These are phyloP conservation scores for Cebus imitator DNA, from an alignment of 2,113 vertebrate species.

Conservation along the genomic window DNA sequence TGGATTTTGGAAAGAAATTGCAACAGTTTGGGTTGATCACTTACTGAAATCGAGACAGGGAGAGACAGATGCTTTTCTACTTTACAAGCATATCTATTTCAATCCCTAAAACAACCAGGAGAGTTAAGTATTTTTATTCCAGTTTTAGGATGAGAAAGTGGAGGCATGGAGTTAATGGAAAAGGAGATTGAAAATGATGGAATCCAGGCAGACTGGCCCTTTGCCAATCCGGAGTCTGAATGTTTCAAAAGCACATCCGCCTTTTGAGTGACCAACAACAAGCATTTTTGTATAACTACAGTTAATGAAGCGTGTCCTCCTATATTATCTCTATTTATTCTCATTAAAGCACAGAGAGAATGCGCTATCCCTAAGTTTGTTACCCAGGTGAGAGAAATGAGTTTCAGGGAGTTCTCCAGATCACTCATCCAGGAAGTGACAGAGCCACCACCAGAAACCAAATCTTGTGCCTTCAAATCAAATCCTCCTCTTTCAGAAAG, in stretches of 20 bases:
- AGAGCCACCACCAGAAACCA: not conserved
- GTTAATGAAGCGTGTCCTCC: not conserved
- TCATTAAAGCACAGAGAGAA: not conserved
- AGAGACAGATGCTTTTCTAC: not conserved
- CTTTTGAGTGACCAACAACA: not conserved
- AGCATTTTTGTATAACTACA: not conserved
- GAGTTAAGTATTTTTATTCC: not conserved
- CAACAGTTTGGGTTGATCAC: not conserved
- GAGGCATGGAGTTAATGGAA: not conserved
- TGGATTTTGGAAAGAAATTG: not conserved
- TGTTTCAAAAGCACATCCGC: not conserved
- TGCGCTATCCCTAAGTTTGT: not conserved
- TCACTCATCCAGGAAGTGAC: conserved; percentile 52
- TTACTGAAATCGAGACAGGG: not conserved
- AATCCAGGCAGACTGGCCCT: not conserved
- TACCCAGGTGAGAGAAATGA: conserved; percentile 26
- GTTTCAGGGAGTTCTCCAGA: conserved; percentile 16
- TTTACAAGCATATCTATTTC: not conserved
- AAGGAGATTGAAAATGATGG: not conserved
- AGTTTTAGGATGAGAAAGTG: not conserved
- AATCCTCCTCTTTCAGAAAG: not conserved
- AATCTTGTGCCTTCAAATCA: not conserved
- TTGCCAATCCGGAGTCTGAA: not conserved
- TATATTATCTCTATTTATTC: not conserved
- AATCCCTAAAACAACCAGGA: not conserved